Conservation (phyloP, 2,113 vertebrate species). For the Centropus bengalensis region DNA sequence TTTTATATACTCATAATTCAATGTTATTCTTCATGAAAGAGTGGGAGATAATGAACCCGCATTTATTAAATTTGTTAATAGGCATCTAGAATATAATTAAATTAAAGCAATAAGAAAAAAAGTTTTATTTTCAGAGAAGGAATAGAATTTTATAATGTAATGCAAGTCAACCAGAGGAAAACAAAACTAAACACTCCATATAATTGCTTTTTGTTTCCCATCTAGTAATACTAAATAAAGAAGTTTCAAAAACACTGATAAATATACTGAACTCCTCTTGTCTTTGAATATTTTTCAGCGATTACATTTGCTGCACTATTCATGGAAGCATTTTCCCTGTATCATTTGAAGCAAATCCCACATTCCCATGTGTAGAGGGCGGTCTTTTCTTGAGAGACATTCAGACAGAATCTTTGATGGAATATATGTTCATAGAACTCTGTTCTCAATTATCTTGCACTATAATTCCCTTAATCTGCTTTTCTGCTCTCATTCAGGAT, state of each 20-base stretch:
- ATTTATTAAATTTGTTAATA: not conserved
- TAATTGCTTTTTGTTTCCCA: not conserved
- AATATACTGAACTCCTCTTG: not conserved
- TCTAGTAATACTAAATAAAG: not conserved
- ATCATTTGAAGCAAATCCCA: not conserved
- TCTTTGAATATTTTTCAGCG: not conserved
- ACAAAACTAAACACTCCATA: fast-evolving
- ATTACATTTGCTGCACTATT: not conserved
- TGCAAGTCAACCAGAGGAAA: not conserved
- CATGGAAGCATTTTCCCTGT: not conserved
- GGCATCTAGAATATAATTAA: not conserved
- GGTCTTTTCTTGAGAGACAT: not conserved
- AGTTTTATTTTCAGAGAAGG: not conserved
- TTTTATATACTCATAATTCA: not conserved
- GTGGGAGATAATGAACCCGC: not conserved
- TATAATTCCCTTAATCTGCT: not conserved
- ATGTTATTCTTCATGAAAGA: not conserved
- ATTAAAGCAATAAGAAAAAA: not conserved
- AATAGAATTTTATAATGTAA: not conserved
- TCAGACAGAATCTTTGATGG: not conserved
- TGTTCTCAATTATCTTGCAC: not conserved
- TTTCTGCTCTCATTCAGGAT: not conserved
- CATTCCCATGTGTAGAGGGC: not conserved
- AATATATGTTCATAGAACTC: not conserved
- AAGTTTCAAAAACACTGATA: not conserved